Conservation (phyloP, 2,797 vertebrate species). For the Sebastes cheni region DNA sequence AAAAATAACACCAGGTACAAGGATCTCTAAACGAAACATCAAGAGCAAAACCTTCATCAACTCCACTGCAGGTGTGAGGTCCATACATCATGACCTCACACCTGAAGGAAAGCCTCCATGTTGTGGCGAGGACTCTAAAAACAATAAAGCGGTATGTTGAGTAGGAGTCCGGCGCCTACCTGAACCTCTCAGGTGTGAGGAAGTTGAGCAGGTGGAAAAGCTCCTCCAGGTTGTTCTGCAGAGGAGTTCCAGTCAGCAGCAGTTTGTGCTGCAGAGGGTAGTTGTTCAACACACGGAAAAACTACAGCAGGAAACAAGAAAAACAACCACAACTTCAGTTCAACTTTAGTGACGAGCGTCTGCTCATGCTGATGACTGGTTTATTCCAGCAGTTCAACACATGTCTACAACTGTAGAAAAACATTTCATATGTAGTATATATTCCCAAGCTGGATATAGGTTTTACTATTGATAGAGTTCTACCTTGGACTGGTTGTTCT, state of each 20-base stretch:
- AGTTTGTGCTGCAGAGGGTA: slow-evolving; percentile 97
- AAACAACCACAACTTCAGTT: background rate
- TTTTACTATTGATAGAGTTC: background rate
- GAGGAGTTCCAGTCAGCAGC: slow-evolving; percentile 94
- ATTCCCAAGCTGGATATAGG: too few species aligned
- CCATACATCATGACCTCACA: background rate
- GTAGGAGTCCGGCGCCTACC: slow-evolving; percentile 75
- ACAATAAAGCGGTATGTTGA: too few species aligned
- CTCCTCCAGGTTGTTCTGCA: slow-evolving; percentile 98
- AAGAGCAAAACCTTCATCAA: background rate
- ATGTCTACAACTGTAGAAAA: background rate
- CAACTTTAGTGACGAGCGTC: background rate
- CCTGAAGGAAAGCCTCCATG: background rate
- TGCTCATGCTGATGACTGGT: background rate
- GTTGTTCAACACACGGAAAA: slow-evolving; percentile 96
- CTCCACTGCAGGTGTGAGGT: background rate
- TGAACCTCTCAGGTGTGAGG: slow-evolving; percentile 95
- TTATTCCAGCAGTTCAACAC: background rate
- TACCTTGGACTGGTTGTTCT: slow-evolving; percentile 99
- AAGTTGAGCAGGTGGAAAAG: slow-evolving; percentile 98
- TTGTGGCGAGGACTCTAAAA: background rate
- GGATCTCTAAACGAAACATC: background rate
- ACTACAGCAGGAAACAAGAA: slow-evolving; percentile 76
- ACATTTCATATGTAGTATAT: background rate
- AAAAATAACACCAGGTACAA: background rate